Conservation (phyloP, 1,140 invertebrate species). For the Spodoptera frugiperda region DNA sequence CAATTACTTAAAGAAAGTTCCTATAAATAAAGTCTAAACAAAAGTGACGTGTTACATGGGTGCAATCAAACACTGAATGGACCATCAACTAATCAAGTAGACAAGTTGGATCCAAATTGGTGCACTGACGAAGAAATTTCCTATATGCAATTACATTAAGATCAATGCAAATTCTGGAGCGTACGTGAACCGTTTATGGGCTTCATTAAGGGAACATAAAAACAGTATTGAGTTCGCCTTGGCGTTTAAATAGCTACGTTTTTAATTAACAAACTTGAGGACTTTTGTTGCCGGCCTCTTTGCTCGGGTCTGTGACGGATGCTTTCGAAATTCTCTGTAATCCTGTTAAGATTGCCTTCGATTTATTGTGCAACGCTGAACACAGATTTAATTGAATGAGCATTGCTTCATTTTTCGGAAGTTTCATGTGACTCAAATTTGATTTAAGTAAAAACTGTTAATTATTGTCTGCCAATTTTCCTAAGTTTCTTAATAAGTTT, state of each 20-base stretch:
- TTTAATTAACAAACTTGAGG: conserved; percentile 72
- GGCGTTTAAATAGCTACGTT: conserved; percentile 68
- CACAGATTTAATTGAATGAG: conserved; percentile 44
- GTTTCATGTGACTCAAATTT: conserved; percentile 27
- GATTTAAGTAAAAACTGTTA: conserved; percentile 7
- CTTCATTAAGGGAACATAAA: conserved; percentile 77
- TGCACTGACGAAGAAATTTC: conserved; percentile 45
- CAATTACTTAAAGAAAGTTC: conserved; percentile 37
- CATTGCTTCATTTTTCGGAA: conserved; percentile 43
- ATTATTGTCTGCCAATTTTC: background rate
- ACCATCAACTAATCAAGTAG: conserved; percentile 42
- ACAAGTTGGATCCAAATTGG: conserved; percentile 58
- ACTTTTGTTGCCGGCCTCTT: conserved; percentile 49
- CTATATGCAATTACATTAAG: conserved; percentile 63
- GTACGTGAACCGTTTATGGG: conserved; percentile 70
- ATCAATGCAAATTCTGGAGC: conserved; percentile 81
- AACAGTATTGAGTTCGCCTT: conserved; percentile 61
- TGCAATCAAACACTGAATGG: conserved; percentile 44
- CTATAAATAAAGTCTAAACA: conserved; percentile 42
- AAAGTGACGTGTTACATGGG: conserved; percentile 44
- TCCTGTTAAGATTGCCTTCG: conserved; percentile 38
- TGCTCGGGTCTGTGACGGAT: conserved; percentile 59
- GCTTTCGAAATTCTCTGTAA: conserved; percentile 49
- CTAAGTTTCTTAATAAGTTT: background rate
- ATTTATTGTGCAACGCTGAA: conserved; percentile 49